Base-by-base conservation (phyloP, 2,113 vertebrate species). In the Caretta caretta region DNA sequence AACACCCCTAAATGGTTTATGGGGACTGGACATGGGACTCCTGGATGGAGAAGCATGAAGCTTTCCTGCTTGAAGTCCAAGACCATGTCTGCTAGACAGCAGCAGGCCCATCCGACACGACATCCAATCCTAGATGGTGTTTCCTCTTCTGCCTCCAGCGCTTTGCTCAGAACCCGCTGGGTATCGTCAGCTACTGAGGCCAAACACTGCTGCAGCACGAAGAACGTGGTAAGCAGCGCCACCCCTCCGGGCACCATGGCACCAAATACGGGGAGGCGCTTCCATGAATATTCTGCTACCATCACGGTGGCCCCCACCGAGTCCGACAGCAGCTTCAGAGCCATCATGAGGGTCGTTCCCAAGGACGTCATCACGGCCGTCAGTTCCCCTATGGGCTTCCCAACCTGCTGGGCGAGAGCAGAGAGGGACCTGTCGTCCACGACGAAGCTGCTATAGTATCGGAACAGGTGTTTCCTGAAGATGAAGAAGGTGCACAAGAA, bases 91-190 rank as follows among this genome's bases (percentile, higher is more conserved):
- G 5, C 59, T 62, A 14, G 59, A 62, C 59, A 62, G 59, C 59
- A 31, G 59, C 59, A 62, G 12, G 59, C 27, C 16, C 59, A 62
- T 16, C 27, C 29, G 35, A 62, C 3, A 3, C 12, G 14, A 31
- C 59, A 62, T 3, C 59, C 31, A 62, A 62, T 14, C 29, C 59
- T 62, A 62, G 29, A 4, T 31, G 27, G 13, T 2, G 3, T 62
- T 62, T 35, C 31, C 29, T 2, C 5, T 35, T 62, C 59, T 62
- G 29, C 59, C 6, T 62, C 59, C 59, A 81, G 76, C 22, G 93
- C 79, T 76, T 86, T 94, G 19, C 65, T 56, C 46, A 94, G 72
- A 27, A 94, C 93, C 69, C 93, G 76, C 80, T 91, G 88, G 31
- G 83, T 85, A 76, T 94, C 89, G 13, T 94, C 89, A 19, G 84